Conservation (phyloP, 2,113 vertebrate genomes). For the Psilopogon haemacephalus region DNA sequence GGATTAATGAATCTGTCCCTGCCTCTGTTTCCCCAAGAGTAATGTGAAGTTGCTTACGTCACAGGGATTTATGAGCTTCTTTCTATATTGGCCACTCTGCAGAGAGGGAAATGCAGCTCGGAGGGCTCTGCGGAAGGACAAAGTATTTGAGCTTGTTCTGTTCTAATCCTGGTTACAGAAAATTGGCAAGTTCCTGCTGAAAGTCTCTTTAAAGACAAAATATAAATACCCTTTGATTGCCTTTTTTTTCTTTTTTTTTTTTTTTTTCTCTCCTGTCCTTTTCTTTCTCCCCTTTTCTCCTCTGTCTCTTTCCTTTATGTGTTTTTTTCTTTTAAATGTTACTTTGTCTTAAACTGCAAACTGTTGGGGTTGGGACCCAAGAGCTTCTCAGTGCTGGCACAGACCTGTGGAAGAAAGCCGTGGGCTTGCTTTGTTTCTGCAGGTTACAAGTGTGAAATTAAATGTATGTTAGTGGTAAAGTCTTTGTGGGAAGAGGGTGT, state of each 20-base stretch:
- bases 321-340: neutral
- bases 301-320: neutral
- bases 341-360: neutral
- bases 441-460: neutral
- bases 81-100: slow-evolving; percentile 7
- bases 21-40: slow-evolving; percentile 54
- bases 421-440: slow-evolving; percentile 2
- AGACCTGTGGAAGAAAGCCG: neutral
- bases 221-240: neutral
- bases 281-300: neutral
- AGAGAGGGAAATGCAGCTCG: neutral
- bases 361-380: neutral
- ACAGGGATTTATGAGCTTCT: slow-evolving; percentile 36
- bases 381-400: neutral
- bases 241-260: neutral
- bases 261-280: neutral
- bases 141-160: slow-evolving; percentile 6
- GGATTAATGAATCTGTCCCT: slow-evolving; percentile 38
- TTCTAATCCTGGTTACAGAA: slow-evolving; percentile 6
- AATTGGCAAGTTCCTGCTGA: neutral
- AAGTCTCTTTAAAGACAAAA: slow-evolving; percentile 3
- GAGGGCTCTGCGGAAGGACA: neutral
- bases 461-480: neutral
- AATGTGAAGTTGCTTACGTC: slow-evolving; percentile 28
- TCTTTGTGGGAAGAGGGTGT: slow-evolving; percentile 5